Conservation (phyloP, 2,797 vertebrate genomes). For the Coregonus suidteri region DNA sequence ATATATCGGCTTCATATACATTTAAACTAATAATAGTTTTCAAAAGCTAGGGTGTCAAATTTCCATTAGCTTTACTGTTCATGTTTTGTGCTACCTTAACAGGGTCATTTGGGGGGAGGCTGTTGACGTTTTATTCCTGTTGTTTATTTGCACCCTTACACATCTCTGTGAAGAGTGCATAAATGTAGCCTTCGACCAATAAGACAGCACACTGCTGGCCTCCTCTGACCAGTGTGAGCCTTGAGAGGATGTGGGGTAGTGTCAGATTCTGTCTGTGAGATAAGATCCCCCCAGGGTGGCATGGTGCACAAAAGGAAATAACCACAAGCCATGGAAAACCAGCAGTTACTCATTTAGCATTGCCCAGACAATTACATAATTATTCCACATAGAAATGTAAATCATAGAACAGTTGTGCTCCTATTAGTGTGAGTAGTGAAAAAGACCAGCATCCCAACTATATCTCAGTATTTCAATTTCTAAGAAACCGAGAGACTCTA, state of each 20-base stretch:
- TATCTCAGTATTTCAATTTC: background rate
- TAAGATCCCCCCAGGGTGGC: background rate
- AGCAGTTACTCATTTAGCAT: background rate
- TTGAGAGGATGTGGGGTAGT: background rate
- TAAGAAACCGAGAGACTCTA: background rate
- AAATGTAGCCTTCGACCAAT: background rate
- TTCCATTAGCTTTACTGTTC: too few relatives aligned
- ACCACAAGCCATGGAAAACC: conserved; percentile 2
- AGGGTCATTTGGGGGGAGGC: too few relatives aligned
- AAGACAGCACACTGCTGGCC: background rate
- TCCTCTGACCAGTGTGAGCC: background rate
- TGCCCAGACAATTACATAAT: background rate
- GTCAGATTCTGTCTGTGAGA: conserved; percentile 21
- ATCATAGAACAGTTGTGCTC: background rate
- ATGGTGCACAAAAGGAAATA: background rate
- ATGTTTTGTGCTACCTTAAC: too few relatives aligned
- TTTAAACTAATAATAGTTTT: too few relatives aligned
- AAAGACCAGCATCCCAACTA: background rate
- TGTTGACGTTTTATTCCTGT: too few relatives aligned
- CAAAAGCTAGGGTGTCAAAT: too few relatives aligned
- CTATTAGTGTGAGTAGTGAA: background rate
- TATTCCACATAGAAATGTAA: background rate
- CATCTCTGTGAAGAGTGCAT: background rate
- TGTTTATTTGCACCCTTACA: background rate
- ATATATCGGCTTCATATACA: background rate